Evolutionary conservation across 2,113 vertebrate genomes (phyloP).

Genomic region (Percopsis transmontana): DNA sequence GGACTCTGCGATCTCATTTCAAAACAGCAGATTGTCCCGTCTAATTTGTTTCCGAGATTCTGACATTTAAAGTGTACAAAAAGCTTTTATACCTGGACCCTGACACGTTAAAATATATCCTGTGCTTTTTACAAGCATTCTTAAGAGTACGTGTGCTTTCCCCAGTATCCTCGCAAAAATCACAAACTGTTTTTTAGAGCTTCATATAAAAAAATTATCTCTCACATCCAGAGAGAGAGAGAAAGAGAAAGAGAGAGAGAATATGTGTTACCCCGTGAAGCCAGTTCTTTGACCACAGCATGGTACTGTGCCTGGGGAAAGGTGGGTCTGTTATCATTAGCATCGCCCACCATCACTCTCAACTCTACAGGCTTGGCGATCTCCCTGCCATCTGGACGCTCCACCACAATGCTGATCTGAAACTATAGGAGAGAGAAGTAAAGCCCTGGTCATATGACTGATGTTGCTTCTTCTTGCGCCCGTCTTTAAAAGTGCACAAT

Average conservation of each 20-base stretch:
- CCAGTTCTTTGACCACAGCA: slow-evolving; percentile 74
- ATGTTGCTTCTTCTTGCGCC: no score
- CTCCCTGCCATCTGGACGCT: slow-evolving; percentile 73
- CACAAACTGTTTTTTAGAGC: slow-evolving; percentile 37
- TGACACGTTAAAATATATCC: slow-evolving; percentile 38
- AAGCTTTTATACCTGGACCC: slow-evolving; percentile 46
- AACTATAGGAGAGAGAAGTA: slow-evolving; percentile 56
- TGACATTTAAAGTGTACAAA: slow-evolving; percentile 51
- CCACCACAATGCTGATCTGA: slow-evolving; percentile 71
- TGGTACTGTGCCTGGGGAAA: slow-evolving; percentile 78
- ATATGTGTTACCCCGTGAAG: slow-evolving; percentile 50
- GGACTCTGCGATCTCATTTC: slow-evolving; percentile 35
- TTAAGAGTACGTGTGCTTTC: slow-evolving; percentile 27
- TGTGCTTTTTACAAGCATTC: slow-evolving; percentile 46
- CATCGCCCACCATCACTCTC: slow-evolving; percentile 74
- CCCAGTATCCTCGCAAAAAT: slow-evolving; percentile 45
- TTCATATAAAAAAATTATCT: slow-evolving; percentile 16
- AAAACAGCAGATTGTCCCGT: slow-evolving; percentile 57
- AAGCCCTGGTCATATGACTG: neutral
- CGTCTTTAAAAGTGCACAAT: no score
- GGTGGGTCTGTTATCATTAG: slow-evolving; percentile 77
- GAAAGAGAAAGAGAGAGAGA: neutral
- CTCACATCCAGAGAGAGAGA: no score
- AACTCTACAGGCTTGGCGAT: slow-evolving; percentile 73
- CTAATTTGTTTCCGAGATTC: slow-evolving; percentile 52